Conservation (phyloP, 2,113 vertebrate species). For the Cyphomyrus plagiostoma region DNA sequence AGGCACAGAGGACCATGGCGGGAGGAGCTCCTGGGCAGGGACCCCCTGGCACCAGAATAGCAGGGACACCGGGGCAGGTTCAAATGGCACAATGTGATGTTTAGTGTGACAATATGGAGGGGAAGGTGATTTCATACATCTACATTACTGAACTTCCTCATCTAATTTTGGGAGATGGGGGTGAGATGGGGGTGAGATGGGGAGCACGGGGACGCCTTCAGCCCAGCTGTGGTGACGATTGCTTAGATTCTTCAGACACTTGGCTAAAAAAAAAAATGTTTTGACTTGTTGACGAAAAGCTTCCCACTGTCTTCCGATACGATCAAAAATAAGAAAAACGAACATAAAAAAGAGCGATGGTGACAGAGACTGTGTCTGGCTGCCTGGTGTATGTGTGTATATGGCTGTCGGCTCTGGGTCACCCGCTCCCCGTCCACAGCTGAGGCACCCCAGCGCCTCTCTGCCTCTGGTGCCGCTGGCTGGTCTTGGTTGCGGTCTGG, state of each 20-base stretch:
- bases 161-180: neutral
- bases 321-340: neutral
- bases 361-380: neutral
- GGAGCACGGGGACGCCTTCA: slow-evolving; percentile 19
- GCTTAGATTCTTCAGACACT: neutral
- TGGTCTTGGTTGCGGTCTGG: neutral
- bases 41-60: neutral
- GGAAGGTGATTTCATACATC: neutral
- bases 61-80: neutral
- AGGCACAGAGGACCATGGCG: neutral
- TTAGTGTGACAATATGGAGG: neutral
- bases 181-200: neutral
- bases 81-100: slow-evolving; percentile 20
- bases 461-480: neutral
- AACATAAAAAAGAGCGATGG: neutral
- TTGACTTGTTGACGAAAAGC: neutral
- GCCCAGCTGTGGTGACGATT: neutral
- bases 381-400: neutral
- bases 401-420: neutral
- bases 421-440: neutral
- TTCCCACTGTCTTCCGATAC: neutral
- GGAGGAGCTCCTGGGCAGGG: neutral
- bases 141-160: neutral
- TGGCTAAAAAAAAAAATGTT: neutral
- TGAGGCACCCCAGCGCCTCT: neutral